A percentile compares a stretch with the other conserved stretches of the same genome.
These are phyloP conservation scores for Hofmannophila pseudospretella DNA, from an alignment of 2,888 invertebrate genomes.

Conservation along the genomic window DNA sequence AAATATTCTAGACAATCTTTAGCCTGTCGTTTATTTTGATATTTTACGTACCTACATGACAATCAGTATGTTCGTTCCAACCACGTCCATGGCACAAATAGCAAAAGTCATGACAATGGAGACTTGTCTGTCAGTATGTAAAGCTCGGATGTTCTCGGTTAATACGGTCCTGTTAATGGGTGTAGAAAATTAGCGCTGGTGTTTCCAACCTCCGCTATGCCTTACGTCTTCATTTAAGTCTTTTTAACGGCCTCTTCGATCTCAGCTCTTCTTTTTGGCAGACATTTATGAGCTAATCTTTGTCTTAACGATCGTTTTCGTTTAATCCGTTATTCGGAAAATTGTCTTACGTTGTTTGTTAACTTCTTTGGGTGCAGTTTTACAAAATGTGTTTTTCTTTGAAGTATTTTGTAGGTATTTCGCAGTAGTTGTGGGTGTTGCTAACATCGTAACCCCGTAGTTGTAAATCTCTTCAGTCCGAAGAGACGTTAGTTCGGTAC, in stretches of 20 bases:
- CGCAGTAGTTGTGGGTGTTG: conserved; percentile 32
- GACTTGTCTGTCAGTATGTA: conserved; percentile 41
- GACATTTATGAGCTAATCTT: conserved; percentile 26
- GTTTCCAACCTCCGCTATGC: conserved; percentile 42
- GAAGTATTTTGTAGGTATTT: conserved; percentile 9
- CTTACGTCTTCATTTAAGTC: conserved; percentile 56
- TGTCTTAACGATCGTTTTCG: conserved; percentile 8
- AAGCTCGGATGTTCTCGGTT: conserved; percentile 41
- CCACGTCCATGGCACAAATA: conserved; percentile 48
- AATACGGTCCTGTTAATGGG: conserved; percentile 53
- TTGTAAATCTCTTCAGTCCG: conserved; percentile 38
- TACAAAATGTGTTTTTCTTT: not conserved
- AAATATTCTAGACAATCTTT: conserved; percentile 16
- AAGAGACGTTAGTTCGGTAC: conserved; percentile 27
- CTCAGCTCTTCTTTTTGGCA: conserved; percentile 20
- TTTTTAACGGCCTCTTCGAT: conserved; percentile 25
- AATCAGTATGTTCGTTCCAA: conserved; percentile 27
- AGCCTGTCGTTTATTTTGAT: conserved; percentile 33
- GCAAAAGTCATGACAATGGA: conserved; percentile 37
- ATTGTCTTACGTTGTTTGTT: not conserved
- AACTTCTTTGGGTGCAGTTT: not conserved
- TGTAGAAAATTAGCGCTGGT: conserved; percentile 52
- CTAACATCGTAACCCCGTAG: conserved; percentile 31
- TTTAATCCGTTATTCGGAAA: conserved; percentile 3
- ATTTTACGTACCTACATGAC: conserved; percentile 44